Evolutionary conservation across 2,888 invertebrate genomes (phyloP).

Genomic region (Lapara coniferarum): DNA sequence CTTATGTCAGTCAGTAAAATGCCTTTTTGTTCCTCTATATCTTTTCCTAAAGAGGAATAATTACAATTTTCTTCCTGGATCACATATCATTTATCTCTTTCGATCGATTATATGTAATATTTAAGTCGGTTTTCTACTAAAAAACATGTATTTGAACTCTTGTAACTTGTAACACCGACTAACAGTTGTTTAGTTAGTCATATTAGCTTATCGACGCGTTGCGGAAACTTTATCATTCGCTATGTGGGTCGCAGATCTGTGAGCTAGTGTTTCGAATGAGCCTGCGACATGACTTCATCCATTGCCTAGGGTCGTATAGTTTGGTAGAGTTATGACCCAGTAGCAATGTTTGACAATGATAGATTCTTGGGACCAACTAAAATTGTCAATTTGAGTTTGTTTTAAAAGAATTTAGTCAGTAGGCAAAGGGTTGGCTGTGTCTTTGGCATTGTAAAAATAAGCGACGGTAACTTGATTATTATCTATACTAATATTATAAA

Average conservation of each 20-base stretch:
- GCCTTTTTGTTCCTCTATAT: too few relatives aligned
- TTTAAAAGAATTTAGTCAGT: background rate
- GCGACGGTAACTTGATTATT: too few relatives aligned
- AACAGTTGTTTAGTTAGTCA: conserved; percentile 47
- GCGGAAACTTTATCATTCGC: conserved; percentile 51
- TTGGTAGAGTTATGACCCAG: background rate
- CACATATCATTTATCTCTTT: too few relatives aligned
- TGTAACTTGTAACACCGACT: background rate
- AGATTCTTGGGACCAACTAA: background rate
- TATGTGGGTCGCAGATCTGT: conserved; percentile 43
- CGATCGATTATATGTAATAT: too few relatives aligned
- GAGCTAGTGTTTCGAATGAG: conserved; percentile 19
- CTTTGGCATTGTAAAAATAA: background rate
- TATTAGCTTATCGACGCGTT: conserved; percentile 55
- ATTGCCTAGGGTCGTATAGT: background rate
- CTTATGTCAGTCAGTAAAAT: too few relatives aligned
- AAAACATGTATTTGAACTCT: background rate
- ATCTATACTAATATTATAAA: too few relatives aligned
- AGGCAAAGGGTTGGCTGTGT: too few relatives aligned
- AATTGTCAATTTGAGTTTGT: background rate
- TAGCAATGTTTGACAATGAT: background rate
- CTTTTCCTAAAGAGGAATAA: too few relatives aligned
- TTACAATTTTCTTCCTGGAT: too few relatives aligned
- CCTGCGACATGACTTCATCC: conserved; percentile 4
- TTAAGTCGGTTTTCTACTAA: too few relatives aligned